phyloP scores from a whole-genome alignment of 2,888 invertebrate genomes.

The Ectemnius cavifrons region DNA sequence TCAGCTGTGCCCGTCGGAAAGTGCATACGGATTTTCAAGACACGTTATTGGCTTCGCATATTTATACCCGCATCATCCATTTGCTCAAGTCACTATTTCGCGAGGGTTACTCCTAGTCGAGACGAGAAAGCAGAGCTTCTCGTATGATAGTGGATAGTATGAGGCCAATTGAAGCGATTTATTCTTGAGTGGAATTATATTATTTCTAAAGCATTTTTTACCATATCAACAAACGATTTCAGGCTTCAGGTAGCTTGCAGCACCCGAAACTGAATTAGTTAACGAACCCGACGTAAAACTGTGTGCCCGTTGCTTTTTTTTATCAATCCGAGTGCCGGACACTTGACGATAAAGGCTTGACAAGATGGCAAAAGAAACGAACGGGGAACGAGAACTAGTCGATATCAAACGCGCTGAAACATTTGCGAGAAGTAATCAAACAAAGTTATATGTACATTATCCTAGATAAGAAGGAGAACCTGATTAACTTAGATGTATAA shows the following conservation, averaged over 20 bases:
- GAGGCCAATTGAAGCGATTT: background rate
- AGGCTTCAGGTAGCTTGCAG: background rate
- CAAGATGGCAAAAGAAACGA: background rate
- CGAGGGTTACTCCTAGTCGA: constrained; percentile 16
- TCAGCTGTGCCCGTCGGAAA: background rate
- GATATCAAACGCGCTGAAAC: constrained; percentile 45
- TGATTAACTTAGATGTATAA: constrained; percentile 54
- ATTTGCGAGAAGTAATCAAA: constrained; percentile 45
- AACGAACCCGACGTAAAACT: constrained; percentile 7
- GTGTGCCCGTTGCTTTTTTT: constrained; percentile 23
- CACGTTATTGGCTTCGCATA: constrained; percentile 12
- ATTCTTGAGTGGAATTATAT: too few relatives aligned
- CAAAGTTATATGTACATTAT: constrained; percentile 38
- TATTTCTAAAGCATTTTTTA: too few relatives aligned
- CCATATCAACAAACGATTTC: too few relatives aligned
- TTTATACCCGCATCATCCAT: constrained; percentile 23
- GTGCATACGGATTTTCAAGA: background rate
- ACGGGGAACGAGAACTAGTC: constrained; percentile 28
- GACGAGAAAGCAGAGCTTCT: constrained; percentile 12
- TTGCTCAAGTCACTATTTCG: constrained; percentile 34
- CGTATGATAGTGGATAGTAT: background rate
- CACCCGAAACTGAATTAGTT: background rate
- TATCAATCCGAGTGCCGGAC: constrained; percentile 15
- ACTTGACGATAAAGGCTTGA: background rate
- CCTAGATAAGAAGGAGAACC: constrained; percentile 47